A percentile compares a stretch with the other conserved stretches of the same genome.
These are phyloP conservation scores for Gracilinanus agilis DNA, from an alignment of 2,113 vertebrate species.

Conservation along the genomic window DNA sequence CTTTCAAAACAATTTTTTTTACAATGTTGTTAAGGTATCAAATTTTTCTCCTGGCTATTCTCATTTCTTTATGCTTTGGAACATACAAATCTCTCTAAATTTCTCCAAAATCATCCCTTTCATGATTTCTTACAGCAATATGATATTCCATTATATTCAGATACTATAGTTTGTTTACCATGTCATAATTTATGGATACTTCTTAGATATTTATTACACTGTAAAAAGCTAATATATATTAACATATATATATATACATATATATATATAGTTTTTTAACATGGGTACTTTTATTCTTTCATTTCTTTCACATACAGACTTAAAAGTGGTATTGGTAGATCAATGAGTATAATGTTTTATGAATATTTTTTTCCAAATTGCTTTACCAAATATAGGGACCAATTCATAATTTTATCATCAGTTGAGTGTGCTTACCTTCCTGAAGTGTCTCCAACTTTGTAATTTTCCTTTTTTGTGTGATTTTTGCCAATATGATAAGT, in stretches of 20 bases:
- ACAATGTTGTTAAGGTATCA: not conserved
- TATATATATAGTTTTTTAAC: too few relatives aligned
- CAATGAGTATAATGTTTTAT: not conserved
- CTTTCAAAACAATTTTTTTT: not conserved
- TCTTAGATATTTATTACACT: not conserved
- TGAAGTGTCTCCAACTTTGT: not conserved
- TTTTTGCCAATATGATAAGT: not conserved
- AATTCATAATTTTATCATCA: not conserved
- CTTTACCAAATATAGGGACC: not conserved
- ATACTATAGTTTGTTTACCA: slow-evolving; percentile 10
- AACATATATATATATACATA: too few relatives aligned
- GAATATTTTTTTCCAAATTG: not conserved
- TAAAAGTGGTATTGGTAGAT: not conserved
- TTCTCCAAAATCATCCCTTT: not conserved
- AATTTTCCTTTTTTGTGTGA: not conserved
- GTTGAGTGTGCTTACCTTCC: not conserved
- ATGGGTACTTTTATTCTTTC: not conserved
- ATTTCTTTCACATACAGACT: not conserved
- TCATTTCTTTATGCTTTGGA: not conserved
- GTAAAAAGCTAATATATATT: not conserved
- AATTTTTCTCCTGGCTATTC: not conserved
- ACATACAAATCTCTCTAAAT: not conserved
- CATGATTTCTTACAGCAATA: not conserved
- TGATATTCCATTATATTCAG: not conserved
- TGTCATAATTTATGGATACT: not conserved